Percentiles rank a stretch among this genome's conserved stretches.
These are phyloP conservation scores for Pycnomerus fuliginosus DNA, from an alignment of 2,888 invertebrate species.

Conservation along the genomic window DNA sequence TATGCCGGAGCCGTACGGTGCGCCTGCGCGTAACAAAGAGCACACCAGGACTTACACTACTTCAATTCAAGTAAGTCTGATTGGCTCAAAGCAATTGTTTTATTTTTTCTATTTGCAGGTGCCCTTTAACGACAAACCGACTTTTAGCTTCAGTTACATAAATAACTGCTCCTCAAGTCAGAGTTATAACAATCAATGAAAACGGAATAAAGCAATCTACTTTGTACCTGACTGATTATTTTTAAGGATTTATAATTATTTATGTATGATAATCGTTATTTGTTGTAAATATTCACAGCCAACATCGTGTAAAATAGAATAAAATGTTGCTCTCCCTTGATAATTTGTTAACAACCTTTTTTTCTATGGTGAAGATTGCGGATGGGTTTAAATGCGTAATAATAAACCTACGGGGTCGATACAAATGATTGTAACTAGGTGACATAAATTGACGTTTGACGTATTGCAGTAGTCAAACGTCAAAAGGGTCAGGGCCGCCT, in stretches of 20 bases:
- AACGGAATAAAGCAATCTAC: neutral
- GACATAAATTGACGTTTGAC: no score
- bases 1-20: conserved; percentile 23
- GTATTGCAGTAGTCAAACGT: no score
- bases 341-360: no score
- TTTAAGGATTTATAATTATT: conserved; percentile 3
- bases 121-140: conserved; percentile 30
- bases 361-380: no score
- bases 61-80: conserved; percentile 27
- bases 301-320: no score
- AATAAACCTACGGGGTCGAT: no score
- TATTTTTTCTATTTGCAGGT: conserved; percentile 26
- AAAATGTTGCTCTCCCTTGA: no score
- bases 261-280: no score
- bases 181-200: conserved; percentile 14
- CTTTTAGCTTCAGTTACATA: conserved; percentile 30
- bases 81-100: neutral
- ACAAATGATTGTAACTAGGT: no score
- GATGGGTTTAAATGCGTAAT: no score
- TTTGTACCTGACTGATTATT: conserved; percentile 11
- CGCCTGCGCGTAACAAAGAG: conserved; percentile 11
- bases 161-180: conserved; percentile 18
- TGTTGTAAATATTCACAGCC: no score
- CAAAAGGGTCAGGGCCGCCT: no score
- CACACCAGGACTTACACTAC: conserved; percentile 17